Base-by-base conservation (phyloP, 1,140 invertebrate genomes). In the Drosophila jambulina region DNA sequence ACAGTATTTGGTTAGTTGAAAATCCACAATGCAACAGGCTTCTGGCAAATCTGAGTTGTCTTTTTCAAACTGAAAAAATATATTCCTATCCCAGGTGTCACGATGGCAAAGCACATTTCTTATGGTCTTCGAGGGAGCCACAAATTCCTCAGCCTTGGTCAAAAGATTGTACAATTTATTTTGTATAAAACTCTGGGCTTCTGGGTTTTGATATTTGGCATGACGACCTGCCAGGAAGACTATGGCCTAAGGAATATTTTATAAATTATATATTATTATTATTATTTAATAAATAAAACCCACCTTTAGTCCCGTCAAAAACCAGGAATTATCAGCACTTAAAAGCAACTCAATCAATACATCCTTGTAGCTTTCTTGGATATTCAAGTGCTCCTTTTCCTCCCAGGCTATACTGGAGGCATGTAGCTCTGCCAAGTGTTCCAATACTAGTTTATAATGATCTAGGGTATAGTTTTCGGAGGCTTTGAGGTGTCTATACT, bases 31-130 rank as follows among this genome's bases (percentile, higher is more conserved):
- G 15, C 94, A 78, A 67, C 95, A 95, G 21, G 93, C 93, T 8
- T 43, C 32, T 3, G 91, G 91, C 38, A 38, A 92, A 48, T 5
- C n/a, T 1, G 40, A 93, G 3, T 15, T 25, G 0, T 36, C 2
- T 0, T 48, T 43, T 3, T 32, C 86, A 57, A 95, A 95, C 58
- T 93, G 94, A 76, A 94, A 95, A 61, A 95, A 85, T 6, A 96
- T 82, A 80, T 96, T 96, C 42, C 95, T 95, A 53, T 94, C 93
- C 95, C 95, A 95, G 3, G 95, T 91, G 91, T 96, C 94, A 0
- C 94, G 94, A 86, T 95, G 95, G 49, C 93, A 94, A 2, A 95
- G 82, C 0, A 95, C 95, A 76, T 95, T 95, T 8, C 61, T 68
- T 6, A 82, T 60, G 8, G 48, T 61, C 15, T 82, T 92, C 0